A percentile compares a stretch with the other conserved stretches of the same genome.
Evolutionary conservation across 2,113 vertebrate genomes (phyloP).

Genomic region (Nycticebus coucang): DNA sequence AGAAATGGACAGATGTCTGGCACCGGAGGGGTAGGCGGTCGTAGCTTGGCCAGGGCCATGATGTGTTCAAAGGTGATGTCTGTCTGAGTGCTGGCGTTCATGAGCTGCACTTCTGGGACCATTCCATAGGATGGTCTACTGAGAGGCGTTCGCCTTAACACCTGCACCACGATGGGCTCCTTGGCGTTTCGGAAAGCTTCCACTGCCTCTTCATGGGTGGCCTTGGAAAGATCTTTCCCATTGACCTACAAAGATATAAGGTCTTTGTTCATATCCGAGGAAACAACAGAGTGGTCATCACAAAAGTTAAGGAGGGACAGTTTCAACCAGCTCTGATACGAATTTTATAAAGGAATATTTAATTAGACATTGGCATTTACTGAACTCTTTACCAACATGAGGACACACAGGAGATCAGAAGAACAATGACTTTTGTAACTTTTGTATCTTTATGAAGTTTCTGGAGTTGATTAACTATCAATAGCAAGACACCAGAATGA

Average conservation of each 20-base stretch:
- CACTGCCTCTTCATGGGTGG: conserved; percentile 95
- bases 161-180: conserved; percentile 97
- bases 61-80: conserved; percentile 99
- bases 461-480: background rate
- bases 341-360: conserved; percentile 35
- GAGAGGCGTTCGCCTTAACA: conserved; percentile 92
- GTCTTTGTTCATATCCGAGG: background rate
- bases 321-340: background rate
- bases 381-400: background rate
- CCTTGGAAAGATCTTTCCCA: conserved; percentile 95
- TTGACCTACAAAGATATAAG: conserved; percentile 89
- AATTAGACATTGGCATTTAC: background rate
- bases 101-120: conserved; percentile 90
- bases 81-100: conserved; percentile 96
- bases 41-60: conserved; percentile 96
- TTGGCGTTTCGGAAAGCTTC: conserved; percentile 94
- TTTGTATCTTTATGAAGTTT: conserved; percentile 9
- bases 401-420: background rate
- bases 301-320: background rate
- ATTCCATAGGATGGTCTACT: conserved; percentile 84
- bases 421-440: background rate
- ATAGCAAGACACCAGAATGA: background rate
- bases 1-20: conserved; percentile 97
- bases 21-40: conserved; percentile 94
- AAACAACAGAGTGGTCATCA: conserved; percentile 5